Conservation (phyloP, 2,797 vertebrate species). For the Heteromormyrus szaboi region DNA sequence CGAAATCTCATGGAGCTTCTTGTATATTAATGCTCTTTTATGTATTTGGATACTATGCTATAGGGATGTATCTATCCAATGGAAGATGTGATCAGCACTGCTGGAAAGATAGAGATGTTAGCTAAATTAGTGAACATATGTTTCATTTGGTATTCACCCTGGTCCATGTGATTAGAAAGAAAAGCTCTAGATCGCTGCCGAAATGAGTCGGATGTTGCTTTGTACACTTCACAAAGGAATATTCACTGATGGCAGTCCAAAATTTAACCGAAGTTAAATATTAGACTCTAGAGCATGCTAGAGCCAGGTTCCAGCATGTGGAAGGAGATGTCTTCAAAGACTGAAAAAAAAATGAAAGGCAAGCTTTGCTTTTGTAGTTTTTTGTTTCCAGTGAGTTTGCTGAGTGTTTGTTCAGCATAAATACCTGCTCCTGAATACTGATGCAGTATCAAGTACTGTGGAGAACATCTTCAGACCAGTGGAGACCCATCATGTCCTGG, state of each 20-base stretch:
- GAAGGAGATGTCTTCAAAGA: not conserved
- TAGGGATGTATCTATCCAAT: not conserved
- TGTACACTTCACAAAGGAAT: not conserved
- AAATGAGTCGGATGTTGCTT: not conserved
- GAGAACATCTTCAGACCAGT: not conserved
- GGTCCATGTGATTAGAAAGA: not conserved
- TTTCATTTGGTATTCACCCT: not conserved
- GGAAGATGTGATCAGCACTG: not conserved
- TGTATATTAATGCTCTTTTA: not conserved
- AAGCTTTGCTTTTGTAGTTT: not conserved
- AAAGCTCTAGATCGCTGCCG: not conserved
- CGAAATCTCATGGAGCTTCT: not conserved
- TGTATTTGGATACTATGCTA: not conserved
- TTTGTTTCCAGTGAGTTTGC: not conserved
- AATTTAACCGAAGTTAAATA: not conserved
- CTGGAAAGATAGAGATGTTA: not conserved
- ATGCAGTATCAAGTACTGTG: not conserved
- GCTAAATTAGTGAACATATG: not conserved
- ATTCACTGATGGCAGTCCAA: not conserved
- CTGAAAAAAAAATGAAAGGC: not conserved
- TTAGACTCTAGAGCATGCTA: not conserved
- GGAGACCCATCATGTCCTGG: not conserved
- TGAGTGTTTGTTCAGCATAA: not conserved
- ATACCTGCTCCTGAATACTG: not conserved
- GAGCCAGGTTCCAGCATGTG: not conserved